Conservation (phyloP, 2,888 invertebrate species). For the Acrobasis suavella region DNA sequence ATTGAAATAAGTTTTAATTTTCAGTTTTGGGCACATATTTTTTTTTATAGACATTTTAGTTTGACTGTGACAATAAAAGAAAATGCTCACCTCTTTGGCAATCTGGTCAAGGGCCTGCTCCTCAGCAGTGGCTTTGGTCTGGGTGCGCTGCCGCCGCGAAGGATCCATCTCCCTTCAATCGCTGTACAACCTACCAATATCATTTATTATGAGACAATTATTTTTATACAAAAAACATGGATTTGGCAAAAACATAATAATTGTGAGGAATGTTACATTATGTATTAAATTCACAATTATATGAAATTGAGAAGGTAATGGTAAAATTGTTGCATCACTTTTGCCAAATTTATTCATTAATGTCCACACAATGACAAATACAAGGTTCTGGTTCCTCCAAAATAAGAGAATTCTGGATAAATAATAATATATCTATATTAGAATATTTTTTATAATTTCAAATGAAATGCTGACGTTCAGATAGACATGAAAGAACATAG, state of each 20-base stretch:
- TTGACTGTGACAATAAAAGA: background rate
- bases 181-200: constrained; percentile 46
- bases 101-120: constrained; percentile 98
- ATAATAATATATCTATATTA: too few relatives aligned
- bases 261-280: too few relatives aligned
- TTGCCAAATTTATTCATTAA: too few relatives aligned
- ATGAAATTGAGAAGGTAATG: too few relatives aligned
- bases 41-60: background rate
- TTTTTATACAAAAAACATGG: background rate
- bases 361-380: too few relatives aligned
- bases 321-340: too few relatives aligned
- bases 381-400: too few relatives aligned
- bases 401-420: too few relatives aligned
- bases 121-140: constrained; percentile 95
- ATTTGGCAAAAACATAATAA: background rate
- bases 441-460: too few relatives aligned
- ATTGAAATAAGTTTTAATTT: background rate
- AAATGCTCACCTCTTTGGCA: constrained; percentile 92
- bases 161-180: constrained; percentile 68
- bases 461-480: too few relatives aligned
- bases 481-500: too few relatives aligned
- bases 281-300: too few relatives aligned
- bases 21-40: background rate
- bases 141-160: constrained; percentile 88
- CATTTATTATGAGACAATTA: constrained; percentile 33